These are phyloP conservation scores for Drosophila tropicalis DNA, from an alignment of 1,140 invertebrate species.

Conservation along the genomic window DNA sequence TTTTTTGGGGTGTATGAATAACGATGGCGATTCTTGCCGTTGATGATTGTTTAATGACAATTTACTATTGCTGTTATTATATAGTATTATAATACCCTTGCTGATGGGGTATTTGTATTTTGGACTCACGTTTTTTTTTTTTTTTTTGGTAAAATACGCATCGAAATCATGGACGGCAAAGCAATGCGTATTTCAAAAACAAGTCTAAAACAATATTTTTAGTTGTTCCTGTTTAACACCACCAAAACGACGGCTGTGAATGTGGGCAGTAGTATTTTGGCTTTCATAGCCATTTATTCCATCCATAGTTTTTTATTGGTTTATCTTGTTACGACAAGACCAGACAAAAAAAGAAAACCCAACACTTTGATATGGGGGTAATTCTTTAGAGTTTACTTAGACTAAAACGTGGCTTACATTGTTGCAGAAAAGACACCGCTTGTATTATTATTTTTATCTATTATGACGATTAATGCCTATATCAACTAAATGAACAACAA, in stretches of 20 bases:
- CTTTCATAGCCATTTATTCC: background rate
- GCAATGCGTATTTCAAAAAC: too few relatives aligned
- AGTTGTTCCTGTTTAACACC: too few relatives aligned
- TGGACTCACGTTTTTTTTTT: background rate
- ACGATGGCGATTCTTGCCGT: slow-evolving; percentile 24
- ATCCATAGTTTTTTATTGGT: background rate
- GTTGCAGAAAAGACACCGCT: slow-evolving; percentile 10
- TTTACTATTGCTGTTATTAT: slow-evolving; percentile 30
- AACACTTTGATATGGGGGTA: slow-evolving; percentile 36
- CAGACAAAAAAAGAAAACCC: background rate
- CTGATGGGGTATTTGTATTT: background rate
- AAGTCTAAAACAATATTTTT: too few relatives aligned
- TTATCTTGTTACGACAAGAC: slow-evolving; percentile 29
- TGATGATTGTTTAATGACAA: slow-evolving; percentile 62
- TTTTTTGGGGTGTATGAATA: slow-evolving; percentile 38
- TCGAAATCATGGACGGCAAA: too few relatives aligned
- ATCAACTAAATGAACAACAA: slow-evolving; percentile 41
- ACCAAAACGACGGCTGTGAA: slow-evolving; percentile 2
- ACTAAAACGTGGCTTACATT: slow-evolving; percentile 29
- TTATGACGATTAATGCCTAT: slow-evolving; percentile 12
- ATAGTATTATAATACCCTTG: slow-evolving; percentile 13
- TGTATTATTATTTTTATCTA: slow-evolving; percentile 19
- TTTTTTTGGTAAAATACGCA: too few relatives aligned
- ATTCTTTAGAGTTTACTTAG: slow-evolving; percentile 44
- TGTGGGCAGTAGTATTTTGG: slow-evolving; percentile 16